A percentile compares a stretch with the other conserved stretches of the same genome.
Conservation (phyloP, 2,113 vertebrate genomes). For the Daubentonia madagascariensis region DNA sequence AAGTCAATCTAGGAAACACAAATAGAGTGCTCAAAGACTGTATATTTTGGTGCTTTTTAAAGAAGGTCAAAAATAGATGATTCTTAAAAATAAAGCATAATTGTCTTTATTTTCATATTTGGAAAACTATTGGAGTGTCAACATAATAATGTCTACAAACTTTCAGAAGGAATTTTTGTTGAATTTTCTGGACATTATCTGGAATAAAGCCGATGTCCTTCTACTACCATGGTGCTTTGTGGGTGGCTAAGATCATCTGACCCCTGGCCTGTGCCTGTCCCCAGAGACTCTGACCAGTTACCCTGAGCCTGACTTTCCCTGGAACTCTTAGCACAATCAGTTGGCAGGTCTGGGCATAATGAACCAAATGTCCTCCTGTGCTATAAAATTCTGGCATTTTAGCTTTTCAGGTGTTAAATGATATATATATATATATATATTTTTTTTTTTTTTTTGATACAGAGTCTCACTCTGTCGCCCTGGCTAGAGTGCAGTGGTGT, state of each 20-base stretch:
- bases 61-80: neutral
- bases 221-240: neutral
- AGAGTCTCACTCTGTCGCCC: no score
- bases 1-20: neutral
- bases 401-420: neutral
- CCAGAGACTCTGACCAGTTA: neutral
- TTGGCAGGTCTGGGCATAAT: neutral
- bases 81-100: neutral
- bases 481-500: no score
- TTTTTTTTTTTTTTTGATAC: no score
- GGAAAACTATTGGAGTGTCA: neutral
- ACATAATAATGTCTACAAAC: neutral
- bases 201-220: neutral
- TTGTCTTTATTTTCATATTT: neutral
- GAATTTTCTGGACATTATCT: neutral
- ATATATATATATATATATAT: no score
- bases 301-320: neutral
- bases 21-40: neutral
- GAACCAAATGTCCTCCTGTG: neutral
- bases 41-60: neutral
- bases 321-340: neutral
- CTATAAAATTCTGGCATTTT: neutral
- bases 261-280: neutral
- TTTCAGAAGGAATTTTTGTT: neutral
- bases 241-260: neutral